phyloP scores from a whole-genome alignment of 2,113 vertebrate genomes.

The Spea bombifrons region DNA sequence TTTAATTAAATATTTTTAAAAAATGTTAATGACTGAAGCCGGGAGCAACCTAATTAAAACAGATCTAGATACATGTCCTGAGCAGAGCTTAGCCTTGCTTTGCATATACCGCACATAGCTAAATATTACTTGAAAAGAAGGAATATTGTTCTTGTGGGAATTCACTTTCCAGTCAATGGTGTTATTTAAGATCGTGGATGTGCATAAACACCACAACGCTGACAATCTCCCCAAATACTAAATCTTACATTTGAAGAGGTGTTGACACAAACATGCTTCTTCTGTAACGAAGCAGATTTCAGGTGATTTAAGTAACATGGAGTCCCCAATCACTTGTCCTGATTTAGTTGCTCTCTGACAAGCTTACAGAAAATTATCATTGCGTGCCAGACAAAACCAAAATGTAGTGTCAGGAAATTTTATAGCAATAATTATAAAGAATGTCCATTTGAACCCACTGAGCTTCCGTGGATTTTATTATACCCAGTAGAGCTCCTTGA shows the following conservation, averaged over 20 bases:
- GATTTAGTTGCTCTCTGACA: constrained; percentile 57
- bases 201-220: constrained; percentile 39
- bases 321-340: constrained; percentile 55
- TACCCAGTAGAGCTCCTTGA: constrained; percentile 81
- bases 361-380: constrained; percentile 73
- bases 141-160: constrained; percentile 35
- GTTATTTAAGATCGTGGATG: constrained; percentile 40
- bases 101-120: not conserved
- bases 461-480: constrained; percentile 82
- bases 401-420: constrained; percentile 84
- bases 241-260: constrained; percentile 53
- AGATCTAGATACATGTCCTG: not conserved
- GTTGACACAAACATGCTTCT: constrained; percentile 51
- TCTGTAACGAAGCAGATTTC: constrained; percentile 54
- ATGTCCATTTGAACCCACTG: constrained; percentile 90
- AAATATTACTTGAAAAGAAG: constrained; percentile 34
- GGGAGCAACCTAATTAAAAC: constrained; percentile 9
- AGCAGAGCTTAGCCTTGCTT: not conserved
- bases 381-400: constrained; percentile 70
- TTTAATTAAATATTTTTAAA: too few species aligned
- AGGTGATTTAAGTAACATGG: constrained; percentile 63
- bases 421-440: constrained; percentile 87
- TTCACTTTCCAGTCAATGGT: constrained; percentile 20
- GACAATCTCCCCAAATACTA: constrained; percentile 11
- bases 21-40: too few species aligned